Evolutionary conservation across 2,888 invertebrate genomes (phyloP), one percentile per base, ranked within the genome.

Genomic region (Dromius quadrimaculatus): DNA sequence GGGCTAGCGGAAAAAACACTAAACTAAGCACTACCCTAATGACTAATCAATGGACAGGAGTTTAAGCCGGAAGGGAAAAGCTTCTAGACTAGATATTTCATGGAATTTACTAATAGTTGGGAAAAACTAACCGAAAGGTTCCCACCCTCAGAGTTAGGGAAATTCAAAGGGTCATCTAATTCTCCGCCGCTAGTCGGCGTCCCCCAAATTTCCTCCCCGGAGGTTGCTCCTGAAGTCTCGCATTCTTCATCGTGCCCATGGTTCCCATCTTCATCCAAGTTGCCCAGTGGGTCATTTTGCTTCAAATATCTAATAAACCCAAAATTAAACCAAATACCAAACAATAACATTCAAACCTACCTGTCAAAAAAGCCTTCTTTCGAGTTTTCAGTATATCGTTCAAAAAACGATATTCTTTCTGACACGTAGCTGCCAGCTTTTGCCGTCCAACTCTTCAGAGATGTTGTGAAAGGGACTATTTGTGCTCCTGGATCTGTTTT

Each of bases 141-240:
- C 73, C 89, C 89, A 77, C 86, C 87, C 72, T 91, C 91, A 28
- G 89, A 90, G 78, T 89, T 87, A 1, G 87, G 89, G 6, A 89
- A 84, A 73, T 81, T 81, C 17, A 85, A 77, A 69, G 84, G 83
- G 73, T 93, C 92, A 75, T 93, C 93, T 74, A 92, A 89, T 36
- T 93, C 88, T 17, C 93, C 93, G 2, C 93, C 93, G 74, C 93
- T 93, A 0, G 93, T 94, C 2, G 94, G 94, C 0, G 94, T 94
- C 0, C 94, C 94, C 94, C 94, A 94, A 19, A 93, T 90, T 77
- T 94, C 94, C 80, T 94, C 93, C 0, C 93, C 93, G 1, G 93
- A 93, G 0, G 90, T 90, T 0, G 91, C 93, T 0, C 92, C 93
- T 45, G 93, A 93, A 0, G 92, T 93, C 78, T 93, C 70, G 8